Evolutionary conservation across 64 coral and sea anemone genomes (phyloP).

Genomic region (Stichodactyla mertensii): DNA sequence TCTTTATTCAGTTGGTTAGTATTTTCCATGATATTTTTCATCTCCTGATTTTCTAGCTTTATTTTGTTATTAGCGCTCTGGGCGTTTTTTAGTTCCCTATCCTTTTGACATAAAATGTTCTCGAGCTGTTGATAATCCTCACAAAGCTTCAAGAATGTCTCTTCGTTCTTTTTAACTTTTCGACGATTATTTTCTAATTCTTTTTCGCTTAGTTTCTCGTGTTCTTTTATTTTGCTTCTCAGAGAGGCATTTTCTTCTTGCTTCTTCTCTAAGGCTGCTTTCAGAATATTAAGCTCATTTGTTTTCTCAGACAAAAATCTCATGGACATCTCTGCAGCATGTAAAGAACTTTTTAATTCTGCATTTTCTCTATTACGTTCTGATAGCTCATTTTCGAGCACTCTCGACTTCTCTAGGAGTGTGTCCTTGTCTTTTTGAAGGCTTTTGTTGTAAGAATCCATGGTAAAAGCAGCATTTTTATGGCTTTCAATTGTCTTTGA

Average conservation of each 20-base stretch:
- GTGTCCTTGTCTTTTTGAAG: conserved; percentile 19
- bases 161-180: conserved; percentile 21
- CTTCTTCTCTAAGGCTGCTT: conserved; percentile 16
- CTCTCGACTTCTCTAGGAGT: neutral
- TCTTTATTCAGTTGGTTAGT: conserved; percentile 7
- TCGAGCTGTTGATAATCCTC: conserved; percentile 37
- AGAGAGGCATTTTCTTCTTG: conserved; percentile 21
- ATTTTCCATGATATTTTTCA: neutral
- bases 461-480: neutral
- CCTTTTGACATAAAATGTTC: conserved; percentile 18
- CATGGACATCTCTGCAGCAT: conserved; percentile 26
- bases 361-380: neutral
- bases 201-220: neutral
- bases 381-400: conserved; percentile 21
- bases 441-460: conserved; percentile 17
- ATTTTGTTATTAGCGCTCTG: neutral
- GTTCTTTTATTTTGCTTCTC: neutral
- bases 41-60: conserved; percentile 18
- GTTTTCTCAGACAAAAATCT: conserved; percentile 23
- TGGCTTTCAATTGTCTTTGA: conserved; percentile 22
- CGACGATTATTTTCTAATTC: conserved; percentile 18
- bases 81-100: conserved; percentile 9
- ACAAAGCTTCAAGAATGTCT: neutral
- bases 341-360: conserved; percentile 14
- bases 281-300: neutral